Conservation (phyloP, 2,888 invertebrate genomes). For the Metacarcinus magister region DNA sequence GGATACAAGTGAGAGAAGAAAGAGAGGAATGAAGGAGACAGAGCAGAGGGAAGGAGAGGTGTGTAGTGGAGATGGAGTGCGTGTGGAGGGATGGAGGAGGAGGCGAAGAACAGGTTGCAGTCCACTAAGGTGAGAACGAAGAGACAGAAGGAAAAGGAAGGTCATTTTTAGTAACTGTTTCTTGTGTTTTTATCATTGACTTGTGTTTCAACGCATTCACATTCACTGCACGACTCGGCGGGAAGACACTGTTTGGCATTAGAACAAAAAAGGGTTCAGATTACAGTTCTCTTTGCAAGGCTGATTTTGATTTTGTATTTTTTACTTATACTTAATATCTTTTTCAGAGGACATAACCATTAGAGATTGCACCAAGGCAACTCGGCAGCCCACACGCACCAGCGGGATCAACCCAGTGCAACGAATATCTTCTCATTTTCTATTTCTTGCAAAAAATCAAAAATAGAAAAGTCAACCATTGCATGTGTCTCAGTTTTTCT, state of each 20-base stretch:
- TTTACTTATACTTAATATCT: background rate
- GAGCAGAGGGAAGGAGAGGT: background rate
- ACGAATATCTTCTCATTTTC: background rate
- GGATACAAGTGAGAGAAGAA: background rate
- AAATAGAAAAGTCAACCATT: background rate
- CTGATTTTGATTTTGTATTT: background rate
- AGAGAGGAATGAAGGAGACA: background rate
- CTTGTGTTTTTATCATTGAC: background rate
- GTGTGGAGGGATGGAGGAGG: background rate
- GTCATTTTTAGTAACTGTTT: background rate
- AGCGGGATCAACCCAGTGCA: background rate
- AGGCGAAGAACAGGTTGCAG: background rate
- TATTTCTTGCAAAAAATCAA: background rate
- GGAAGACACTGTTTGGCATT: background rate
- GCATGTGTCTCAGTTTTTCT: background rate
- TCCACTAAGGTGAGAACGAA: background rate
- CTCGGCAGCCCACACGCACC: background rate
- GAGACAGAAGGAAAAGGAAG: background rate
- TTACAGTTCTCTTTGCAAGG: background rate
- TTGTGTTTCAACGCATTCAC: background rate
- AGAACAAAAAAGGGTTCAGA: background rate
- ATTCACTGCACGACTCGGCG: background rate
- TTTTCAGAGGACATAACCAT: background rate
- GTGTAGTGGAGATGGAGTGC: background rate
- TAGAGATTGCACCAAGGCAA: background rate